These are phyloP conservation scores for Protomyctophum bolini DNA, from an alignment of 2,113 vertebrate species.

Conservation along the genomic window DNA sequence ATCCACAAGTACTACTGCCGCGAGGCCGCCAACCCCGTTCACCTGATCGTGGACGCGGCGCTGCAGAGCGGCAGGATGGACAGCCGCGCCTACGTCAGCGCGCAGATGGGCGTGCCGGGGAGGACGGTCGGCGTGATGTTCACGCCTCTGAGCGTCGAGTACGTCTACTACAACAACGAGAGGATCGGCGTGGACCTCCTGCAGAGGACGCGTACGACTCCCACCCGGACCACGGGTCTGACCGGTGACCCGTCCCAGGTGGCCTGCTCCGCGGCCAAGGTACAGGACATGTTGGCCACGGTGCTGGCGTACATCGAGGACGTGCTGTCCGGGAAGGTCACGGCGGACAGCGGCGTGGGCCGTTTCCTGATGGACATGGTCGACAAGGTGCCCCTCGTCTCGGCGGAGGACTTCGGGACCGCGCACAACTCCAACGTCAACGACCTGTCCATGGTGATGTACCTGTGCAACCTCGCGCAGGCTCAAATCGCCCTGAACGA, in stretches of 20 bases:
- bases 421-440: conserved; percentile 99
- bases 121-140: conserved; percentile 98
- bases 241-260: conserved; percentile 97
- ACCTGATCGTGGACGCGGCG: conserved; percentile 92
- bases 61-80: conserved; percentile 95
- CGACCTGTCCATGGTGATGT: conserved; percentile 94
- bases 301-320: conserved; percentile 94
- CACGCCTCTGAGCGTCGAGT: conserved; percentile 93
- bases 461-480: conserved; percentile 94
- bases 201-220: conserved; percentile 88
- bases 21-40: conserved; percentile 94
- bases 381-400: conserved; percentile 95
- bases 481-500: conserved; percentile 94
- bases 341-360: conserved; percentile 94
- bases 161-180: conserved; percentile 94
- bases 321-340: conserved; percentile 94
- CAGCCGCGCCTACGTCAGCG: conserved; percentile 96
- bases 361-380: conserved; percentile 96
- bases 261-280: conserved; percentile 84
- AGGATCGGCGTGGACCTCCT: conserved; percentile 96
- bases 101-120: conserved; percentile 96
- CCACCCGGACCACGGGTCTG: conserved; percentile 89
- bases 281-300: conserved; percentile 92
- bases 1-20: conserved; percentile 99
- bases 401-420: conserved; percentile 96